Conservation (phyloP, 2,888 invertebrate genomes). For the Campoletis raptor region DNA sequence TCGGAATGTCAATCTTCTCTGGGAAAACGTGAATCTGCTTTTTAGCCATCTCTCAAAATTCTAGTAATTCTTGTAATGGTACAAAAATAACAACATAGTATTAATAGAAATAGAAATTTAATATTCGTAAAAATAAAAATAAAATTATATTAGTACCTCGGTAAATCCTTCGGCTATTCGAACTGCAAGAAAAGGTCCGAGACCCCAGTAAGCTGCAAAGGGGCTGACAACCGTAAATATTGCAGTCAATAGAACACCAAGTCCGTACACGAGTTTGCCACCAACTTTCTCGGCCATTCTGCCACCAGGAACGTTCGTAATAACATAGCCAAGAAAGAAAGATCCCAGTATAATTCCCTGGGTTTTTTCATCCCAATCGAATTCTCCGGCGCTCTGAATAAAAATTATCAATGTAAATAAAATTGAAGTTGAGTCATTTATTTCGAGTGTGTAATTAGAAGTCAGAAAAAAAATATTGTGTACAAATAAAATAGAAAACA, state of each 20-base stretch:
- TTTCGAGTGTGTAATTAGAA: not conserved
- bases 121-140: not conserved
- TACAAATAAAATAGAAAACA: not conserved
- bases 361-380: conserved; percentile 91
- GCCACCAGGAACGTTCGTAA: conserved; percentile 93
- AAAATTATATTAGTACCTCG: conserved; percentile 86
- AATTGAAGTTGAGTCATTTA: not conserved
- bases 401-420: conserved; percentile 43
- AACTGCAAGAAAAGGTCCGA: conserved; percentile 90
- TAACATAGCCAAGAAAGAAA: conserved; percentile 93
- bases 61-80: not conserved
- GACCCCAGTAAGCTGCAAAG: conserved; percentile 89
- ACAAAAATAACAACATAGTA: not conserved
- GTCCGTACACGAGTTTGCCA: conserved; percentile 94
- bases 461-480: not conserved
- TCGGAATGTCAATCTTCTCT: too few relatives aligned
- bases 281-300: conserved; percentile 94
- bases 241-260: conserved; percentile 93
- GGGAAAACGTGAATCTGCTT: too few relatives aligned
- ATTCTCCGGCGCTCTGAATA: conserved; percentile 89
- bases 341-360: conserved; percentile 93
- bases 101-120: not conserved
- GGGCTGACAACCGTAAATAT: conserved; percentile 94
- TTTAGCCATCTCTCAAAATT: too few relatives aligned
- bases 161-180: conserved; percentile 93